Percentiles rank a stretch among this genome's conserved stretches.
Conservation (phyloP, 2,888 invertebrate genomes). For the Ophioninae sp. region DNA sequence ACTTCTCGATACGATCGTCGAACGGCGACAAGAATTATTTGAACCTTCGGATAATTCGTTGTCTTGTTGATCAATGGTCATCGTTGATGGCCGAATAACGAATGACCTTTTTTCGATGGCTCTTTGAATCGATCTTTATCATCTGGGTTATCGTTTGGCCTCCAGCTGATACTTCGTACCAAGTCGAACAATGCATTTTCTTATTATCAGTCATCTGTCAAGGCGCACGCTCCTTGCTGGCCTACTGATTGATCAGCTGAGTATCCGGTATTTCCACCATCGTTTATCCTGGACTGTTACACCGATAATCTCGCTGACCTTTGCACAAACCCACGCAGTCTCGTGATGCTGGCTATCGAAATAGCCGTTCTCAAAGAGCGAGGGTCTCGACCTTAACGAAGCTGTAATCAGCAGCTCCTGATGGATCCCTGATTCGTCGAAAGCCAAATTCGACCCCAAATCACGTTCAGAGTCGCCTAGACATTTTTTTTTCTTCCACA, state of each 20-base stretch:
- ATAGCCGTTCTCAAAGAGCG: not conserved
- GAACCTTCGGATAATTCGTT: not conserved
- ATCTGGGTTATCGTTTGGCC: slow-evolving; percentile 5
- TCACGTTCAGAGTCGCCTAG: no score
- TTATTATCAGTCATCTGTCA: slow-evolving; percentile 31
- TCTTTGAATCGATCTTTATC: slow-evolving; percentile 22
- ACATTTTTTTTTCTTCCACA: no score
- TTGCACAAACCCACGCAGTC: slow-evolving; percentile 20
- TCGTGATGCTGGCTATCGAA: slow-evolving; percentile 2
- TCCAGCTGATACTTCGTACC: not conserved
- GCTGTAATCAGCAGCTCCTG: no score
- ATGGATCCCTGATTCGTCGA: no score
- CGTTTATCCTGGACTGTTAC: slow-evolving; percentile 45
- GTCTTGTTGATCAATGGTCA: not conserved
- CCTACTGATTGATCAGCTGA: slow-evolving; percentile 26
- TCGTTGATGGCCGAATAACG: not conserved
- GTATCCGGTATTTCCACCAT: not conserved
- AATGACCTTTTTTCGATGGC: slow-evolving; percentile 16
- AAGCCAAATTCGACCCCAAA: no score
- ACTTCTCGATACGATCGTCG: not conserved
- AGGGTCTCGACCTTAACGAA: not conserved
- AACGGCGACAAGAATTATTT: not conserved
- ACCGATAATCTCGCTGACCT: slow-evolving; percentile 53
- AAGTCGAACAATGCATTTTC: slow-evolving; percentile 24
- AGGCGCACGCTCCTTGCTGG: not conserved